Conservation (phyloP, 2,797 vertebrate species). For the Margarornis squamiger region DNA sequence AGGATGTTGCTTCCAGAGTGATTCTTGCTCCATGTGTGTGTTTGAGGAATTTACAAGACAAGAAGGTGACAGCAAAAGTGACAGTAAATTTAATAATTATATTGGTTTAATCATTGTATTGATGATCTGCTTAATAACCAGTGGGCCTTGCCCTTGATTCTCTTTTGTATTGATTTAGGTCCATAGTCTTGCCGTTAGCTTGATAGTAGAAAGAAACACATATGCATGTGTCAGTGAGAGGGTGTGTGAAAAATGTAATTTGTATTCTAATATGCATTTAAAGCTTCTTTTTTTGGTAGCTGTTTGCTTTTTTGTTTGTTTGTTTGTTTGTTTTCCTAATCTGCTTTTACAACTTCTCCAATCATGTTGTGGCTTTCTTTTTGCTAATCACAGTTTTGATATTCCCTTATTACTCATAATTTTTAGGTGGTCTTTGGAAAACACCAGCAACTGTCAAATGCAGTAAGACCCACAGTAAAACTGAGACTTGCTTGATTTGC, state of each 20-base stretch:
- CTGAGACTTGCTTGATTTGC: background rate
- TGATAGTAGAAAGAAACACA: background rate
- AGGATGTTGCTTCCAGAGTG: background rate
- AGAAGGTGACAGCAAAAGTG: background rate
- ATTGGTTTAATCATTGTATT: background rate
- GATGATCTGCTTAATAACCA: background rate
- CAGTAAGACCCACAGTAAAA: background rate
- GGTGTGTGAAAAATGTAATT: background rate
- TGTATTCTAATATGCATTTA: background rate
- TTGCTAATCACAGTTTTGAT: background rate
- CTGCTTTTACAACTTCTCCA: background rate
- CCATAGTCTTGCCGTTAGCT: background rate
- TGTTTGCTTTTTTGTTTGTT: background rate
- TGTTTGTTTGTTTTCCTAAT: background rate
- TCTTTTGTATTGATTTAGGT: background rate
- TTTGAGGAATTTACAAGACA: background rate
- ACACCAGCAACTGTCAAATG: background rate
- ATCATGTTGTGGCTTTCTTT: background rate
- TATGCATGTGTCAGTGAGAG: background rate
- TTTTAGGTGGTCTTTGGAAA: background rate
- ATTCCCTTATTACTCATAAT: background rate
- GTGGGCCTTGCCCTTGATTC: background rate
- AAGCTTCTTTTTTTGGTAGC: background rate
- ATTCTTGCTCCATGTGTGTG: background rate
- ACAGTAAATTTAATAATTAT: slow-evolving; percentile 24